phyloP scores from a whole-genome alignment of 1,140 invertebrate species.

The Yoshiicerus persimilis region DNA sequence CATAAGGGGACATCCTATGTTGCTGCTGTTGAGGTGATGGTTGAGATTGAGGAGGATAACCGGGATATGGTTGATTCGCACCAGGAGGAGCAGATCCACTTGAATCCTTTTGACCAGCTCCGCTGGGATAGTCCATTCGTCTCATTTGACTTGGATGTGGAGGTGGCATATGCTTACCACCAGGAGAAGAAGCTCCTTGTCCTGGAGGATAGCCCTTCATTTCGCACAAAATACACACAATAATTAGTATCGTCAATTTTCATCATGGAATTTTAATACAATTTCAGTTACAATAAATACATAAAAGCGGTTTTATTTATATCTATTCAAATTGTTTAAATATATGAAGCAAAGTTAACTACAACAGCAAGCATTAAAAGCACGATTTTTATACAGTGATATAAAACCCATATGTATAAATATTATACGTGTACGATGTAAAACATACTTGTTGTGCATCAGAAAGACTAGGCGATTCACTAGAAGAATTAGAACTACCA shows the following conservation, averaged over 20 bases:
- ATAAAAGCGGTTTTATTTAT: no score
- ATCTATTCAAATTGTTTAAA: no score
- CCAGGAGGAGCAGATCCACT: background rate
- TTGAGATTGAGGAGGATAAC: slow-evolving; percentile 35
- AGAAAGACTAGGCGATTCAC: background rate
- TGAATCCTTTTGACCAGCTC: background rate
- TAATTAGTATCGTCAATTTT: background rate
- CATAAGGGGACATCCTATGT: slow-evolving; percentile 43
- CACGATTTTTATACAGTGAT: background rate
- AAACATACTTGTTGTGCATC: slow-evolving; percentile 24
- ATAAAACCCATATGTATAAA: background rate
- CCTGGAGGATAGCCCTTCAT: slow-evolving; percentile 39
- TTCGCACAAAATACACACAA: background rate
- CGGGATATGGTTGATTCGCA: slow-evolving; percentile 30
- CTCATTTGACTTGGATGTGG: slow-evolving; percentile 33
- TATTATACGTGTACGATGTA: background rate
- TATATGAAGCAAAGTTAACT: no score
- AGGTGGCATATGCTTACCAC: slow-evolving; percentile 41
- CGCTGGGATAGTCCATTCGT: slow-evolving; percentile 32
- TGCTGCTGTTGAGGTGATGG: slow-evolving; percentile 19
- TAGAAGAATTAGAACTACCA: background rate
- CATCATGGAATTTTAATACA: background rate
- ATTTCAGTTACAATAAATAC: background rate
- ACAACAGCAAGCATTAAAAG: slow-evolving; percentile 1
- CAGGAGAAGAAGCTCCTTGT: slow-evolving; percentile 19